phyloP scores from a whole-genome alignment of 2,888 invertebrate species.

The Abrostola tripartita region DNA sequence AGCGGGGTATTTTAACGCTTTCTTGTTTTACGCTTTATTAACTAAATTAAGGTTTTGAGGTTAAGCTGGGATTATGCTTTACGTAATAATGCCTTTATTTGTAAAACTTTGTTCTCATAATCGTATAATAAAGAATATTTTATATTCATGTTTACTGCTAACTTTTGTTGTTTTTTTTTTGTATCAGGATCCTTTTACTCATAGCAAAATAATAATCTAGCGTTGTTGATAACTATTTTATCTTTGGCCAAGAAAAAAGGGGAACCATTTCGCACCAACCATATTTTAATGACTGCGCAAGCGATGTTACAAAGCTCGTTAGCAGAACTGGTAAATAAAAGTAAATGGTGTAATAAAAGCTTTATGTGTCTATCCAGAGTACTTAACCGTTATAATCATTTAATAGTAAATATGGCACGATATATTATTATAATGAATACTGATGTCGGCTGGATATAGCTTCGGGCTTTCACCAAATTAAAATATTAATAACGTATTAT shows the following conservation, averaged over 20 bases:
- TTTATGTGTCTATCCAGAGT: conserved; percentile 1
- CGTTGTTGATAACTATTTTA: no score
- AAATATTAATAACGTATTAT: conserved; percentile 38
- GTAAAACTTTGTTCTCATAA: conserved; percentile 8
- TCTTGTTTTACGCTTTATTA: conserved; percentile 40
- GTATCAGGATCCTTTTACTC: no score
- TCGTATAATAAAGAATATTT: not conserved
- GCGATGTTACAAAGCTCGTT: conserved; percentile 6
- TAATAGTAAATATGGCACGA: conserved; percentile 17
- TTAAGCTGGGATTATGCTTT: conserved; percentile 24
- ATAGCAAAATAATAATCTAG: no score
- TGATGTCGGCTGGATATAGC: conserved; percentile 33
- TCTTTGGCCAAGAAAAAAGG: no score
- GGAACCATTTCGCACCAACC: no score
- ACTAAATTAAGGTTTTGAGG: conserved; percentile 35
- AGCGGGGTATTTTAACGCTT: conserved; percentile 37
- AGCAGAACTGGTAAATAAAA: not conserved
- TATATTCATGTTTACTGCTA: not conserved
- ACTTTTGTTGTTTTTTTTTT: not conserved
- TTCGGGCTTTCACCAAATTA: conserved; percentile 46
- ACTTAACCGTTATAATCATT: conserved; percentile 15
- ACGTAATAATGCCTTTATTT: conserved; percentile 12
- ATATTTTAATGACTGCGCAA: not conserved
- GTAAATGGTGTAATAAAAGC: conserved; percentile 18
- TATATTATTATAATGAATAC: conserved; percentile 41